These are phyloP conservation scores for Xanthorhoe spadicearia DNA, from an alignment of 2,888 invertebrate species.

Conservation along the genomic window DNA sequence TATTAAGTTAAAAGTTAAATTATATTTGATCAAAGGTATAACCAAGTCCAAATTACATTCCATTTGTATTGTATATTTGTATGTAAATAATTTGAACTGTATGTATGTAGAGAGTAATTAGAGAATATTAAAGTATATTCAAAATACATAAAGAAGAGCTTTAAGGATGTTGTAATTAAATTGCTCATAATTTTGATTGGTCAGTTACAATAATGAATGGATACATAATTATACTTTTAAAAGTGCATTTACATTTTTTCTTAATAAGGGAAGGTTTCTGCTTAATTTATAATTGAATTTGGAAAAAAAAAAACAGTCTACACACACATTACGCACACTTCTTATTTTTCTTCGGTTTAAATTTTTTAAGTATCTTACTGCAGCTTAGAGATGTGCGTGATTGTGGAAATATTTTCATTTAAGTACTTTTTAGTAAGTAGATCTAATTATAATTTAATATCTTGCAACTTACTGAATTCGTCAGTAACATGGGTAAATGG, in stretches of 20 bases:
- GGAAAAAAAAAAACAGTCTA: too few relatives aligned
- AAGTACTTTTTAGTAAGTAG: slow-evolving; percentile 8
- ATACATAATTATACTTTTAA: slow-evolving; percentile 44
- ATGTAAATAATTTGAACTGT: slow-evolving; percentile 54
- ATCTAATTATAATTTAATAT: slow-evolving; percentile 23
- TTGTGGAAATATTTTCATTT: slow-evolving; percentile 18
- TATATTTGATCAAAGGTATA: slow-evolving; percentile 70
- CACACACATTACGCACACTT: too few relatives aligned
- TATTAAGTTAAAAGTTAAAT: slow-evolving; percentile 58
- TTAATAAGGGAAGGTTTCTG: slow-evolving; percentile 2
- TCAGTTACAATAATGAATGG: slow-evolving; percentile 43
- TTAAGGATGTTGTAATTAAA: slow-evolving; percentile 73
- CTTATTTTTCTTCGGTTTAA: background rate
- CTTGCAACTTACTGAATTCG: slow-evolving; percentile 16
- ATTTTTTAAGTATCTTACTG: slow-evolving; percentile 8
- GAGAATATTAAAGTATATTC: slow-evolving; percentile 40
- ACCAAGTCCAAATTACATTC: slow-evolving; percentile 81
- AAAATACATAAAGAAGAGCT: slow-evolving; percentile 70
- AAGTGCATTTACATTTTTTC: slow-evolving; percentile 63
- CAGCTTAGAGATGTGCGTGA: slow-evolving; percentile 14
- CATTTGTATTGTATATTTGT: slow-evolving; percentile 74
- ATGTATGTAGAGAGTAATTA: slow-evolving; percentile 35
- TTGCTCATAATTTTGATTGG: slow-evolving; percentile 73
- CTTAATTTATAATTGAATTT: slow-evolving; percentile 7
- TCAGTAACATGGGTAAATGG: slow-evolving; percentile 20